Evolutionary conservation across 2,888 invertebrate species (phyloP).

Genomic region (Antheraea assamensis): DNA sequence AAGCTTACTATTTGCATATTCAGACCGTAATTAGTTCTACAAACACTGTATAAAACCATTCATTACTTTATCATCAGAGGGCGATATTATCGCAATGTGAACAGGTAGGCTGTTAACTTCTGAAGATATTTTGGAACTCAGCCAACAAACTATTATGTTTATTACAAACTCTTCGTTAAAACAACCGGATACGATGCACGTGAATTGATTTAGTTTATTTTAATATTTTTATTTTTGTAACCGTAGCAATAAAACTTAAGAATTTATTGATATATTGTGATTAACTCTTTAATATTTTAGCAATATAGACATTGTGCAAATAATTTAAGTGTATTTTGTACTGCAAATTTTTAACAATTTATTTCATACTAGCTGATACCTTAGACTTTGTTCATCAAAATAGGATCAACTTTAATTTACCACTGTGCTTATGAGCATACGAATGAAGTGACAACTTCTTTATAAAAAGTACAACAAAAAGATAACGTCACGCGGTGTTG

Average conservation of each 20-base stretch:
- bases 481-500: too few relatives aligned
- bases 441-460: too few relatives aligned
- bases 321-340: too few relatives aligned
- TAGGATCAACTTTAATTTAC: too few relatives aligned
- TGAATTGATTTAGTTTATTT: not conserved
- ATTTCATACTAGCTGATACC: too few relatives aligned
- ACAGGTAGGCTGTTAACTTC: not conserved
- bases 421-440: too few relatives aligned
- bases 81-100: not conserved
- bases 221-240: not conserved
- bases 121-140: not conserved
- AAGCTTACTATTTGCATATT: not conserved
- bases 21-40: not conserved
- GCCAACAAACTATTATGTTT: conserved; percentile 1
- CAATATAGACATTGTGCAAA: too few relatives aligned
- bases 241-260: not conserved
- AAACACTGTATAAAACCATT: not conserved
- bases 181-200: not conserved
- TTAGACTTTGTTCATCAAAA: too few relatives aligned
- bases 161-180: not conserved
- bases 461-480: too few relatives aligned
- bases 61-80: not conserved
- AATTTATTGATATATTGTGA: too few relatives aligned
- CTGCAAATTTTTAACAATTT: too few relatives aligned
- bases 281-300: too few relatives aligned